Conservation (phyloP, 2,113 vertebrate genomes). For the Chroicocephalus ridibundus region DNA sequence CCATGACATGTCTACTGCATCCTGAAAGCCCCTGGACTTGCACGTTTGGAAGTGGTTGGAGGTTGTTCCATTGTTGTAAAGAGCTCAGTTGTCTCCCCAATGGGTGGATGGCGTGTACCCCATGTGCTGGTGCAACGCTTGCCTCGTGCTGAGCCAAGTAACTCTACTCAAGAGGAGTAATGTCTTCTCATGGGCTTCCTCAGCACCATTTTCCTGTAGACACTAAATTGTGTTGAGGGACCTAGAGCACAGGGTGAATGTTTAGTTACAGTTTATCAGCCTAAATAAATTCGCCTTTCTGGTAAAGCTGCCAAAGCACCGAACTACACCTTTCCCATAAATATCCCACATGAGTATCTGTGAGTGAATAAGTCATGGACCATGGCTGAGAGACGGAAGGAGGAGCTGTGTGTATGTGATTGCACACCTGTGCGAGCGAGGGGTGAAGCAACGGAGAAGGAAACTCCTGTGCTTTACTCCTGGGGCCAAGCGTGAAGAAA, state of each 20-base stretch:
- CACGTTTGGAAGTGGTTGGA: not conserved
- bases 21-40: not conserved
- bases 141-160: not conserved
- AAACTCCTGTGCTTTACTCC: not conserved
- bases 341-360: not conserved
- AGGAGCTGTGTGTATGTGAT: not conserved
- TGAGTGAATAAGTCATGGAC: not conserved
- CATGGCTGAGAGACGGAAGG: not conserved
- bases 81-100: not conserved
- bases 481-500: not conserved
- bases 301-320: not conserved
- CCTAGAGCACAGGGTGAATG: not conserved
- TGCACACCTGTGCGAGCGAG: accelerated
- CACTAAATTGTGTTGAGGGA: not conserved
- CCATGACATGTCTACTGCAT: not conserved
- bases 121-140: not conserved
- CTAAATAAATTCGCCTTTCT: not conserved
- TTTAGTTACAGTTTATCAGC: not conserved
- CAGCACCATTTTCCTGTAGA: not conserved
- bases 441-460: not conserved
- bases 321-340: not conserved
- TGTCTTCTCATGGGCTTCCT: not conserved
- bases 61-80: accelerated
- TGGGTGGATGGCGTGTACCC: not conserved
- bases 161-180: not conserved